These are phyloP conservation scores for Dexiosoma caninum DNA, from an alignment of 2,888 invertebrate genomes.

Conservation along the genomic window DNA sequence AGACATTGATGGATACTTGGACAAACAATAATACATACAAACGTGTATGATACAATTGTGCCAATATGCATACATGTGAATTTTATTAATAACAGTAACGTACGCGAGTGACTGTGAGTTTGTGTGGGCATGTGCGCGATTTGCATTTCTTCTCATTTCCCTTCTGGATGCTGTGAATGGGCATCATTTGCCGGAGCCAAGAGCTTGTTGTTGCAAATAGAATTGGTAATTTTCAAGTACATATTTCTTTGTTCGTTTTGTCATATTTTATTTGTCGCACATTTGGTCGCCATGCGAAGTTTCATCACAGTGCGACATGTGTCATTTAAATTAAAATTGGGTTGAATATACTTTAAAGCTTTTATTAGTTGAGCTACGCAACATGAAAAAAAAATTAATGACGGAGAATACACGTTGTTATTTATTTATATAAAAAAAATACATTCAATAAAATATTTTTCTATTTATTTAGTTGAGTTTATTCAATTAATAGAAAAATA, in stretches of 20 bases:
- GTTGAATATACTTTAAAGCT: background rate
- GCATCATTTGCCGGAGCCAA: slow-evolving; percentile 14
- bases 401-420: too few species aligned
- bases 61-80: background rate
- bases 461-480: too few species aligned
- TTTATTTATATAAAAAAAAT: too few species aligned
- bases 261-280: slow-evolving; percentile 15
- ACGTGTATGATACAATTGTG: background rate
- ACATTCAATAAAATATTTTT: too few species aligned
- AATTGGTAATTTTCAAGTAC: slow-evolving; percentile 57
- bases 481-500: too few species aligned
- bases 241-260: slow-evolving; percentile 8
- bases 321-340: slow-evolving; percentile 23
- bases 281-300: slow-evolving; percentile 13
- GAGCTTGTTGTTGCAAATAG: slow-evolving; percentile 44
- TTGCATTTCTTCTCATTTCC: background rate
- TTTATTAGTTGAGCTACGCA: background rate
- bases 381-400: background rate
- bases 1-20: slow-evolving; percentile 55
- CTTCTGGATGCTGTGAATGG: background rate
- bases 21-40: slow-evolving; percentile 15
- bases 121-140: background rate
- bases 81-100: slow-evolving; percentile 6
- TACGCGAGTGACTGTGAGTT: background rate
- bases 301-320: background rate